Percentiles rank a stretch among this genome's conserved stretches.
Conservation (phyloP, 2,113 vertebrate genomes). For the Lasiurus borealis region DNA sequence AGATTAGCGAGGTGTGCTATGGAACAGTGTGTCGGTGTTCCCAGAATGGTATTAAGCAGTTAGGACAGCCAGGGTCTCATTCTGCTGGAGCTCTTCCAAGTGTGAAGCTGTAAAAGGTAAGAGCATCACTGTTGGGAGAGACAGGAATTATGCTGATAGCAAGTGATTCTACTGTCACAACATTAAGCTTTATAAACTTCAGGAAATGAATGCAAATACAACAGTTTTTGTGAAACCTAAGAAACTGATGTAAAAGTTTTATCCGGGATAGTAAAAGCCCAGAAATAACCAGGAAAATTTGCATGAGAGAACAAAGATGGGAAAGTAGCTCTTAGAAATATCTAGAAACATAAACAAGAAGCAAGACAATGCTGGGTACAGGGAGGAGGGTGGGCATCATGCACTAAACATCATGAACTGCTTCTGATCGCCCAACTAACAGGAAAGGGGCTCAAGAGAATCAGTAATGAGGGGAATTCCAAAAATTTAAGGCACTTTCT, state of each 20-base stretch:
- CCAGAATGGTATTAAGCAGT: not conserved
- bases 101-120: not conserved
- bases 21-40: not conserved
- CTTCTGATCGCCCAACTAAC: not conserved
- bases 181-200: constrained; percentile 1
- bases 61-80: not conserved
- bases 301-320: not conserved
- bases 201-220: not conserved
- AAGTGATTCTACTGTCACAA: not conserved
- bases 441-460: not conserved
- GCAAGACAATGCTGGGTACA: not conserved
- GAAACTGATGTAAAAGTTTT: not conserved
- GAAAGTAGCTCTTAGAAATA: not conserved
- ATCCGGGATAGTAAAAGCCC: not conserved
- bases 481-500: constrained; percentile 6
- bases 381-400: not conserved
- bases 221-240: not conserved
- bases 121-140: not conserved
- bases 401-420: not conserved
- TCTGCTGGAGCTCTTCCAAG: not conserved
- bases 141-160: not conserved
- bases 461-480: not conserved
- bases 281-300: not conserved
- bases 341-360: not conserved
- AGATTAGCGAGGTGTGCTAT: not conserved